These are phyloP conservation scores for Neria commutata DNA, from an alignment of 2,888 invertebrate species.

Conservation along the genomic window DNA sequence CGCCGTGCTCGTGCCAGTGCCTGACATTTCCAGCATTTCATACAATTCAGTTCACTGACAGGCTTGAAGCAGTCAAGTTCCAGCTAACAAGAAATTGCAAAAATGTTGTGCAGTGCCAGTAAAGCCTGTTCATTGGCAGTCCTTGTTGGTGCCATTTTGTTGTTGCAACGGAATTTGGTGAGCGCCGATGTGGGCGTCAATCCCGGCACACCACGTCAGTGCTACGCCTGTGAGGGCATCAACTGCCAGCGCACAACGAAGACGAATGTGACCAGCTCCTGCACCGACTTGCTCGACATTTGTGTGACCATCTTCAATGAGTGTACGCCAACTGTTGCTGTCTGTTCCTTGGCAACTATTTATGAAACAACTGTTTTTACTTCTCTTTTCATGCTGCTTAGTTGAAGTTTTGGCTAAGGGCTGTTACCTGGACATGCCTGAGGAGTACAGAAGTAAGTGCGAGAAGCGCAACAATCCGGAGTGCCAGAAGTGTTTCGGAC, in stretches of 20 bases:
- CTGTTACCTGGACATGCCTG: conserved; percentile 43
- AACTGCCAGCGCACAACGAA: conserved; percentile 48
- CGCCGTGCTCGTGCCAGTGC: background rate
- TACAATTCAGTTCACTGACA: background rate
- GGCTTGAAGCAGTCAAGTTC: background rate
- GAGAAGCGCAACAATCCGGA: conserved; percentile 31
- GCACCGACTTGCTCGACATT: conserved; percentile 49
- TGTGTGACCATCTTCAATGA: conserved; percentile 54
- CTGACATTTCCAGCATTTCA: background rate
- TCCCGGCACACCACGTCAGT: conserved; percentile 33
- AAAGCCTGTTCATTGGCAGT: background rate
- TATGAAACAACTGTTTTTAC: background rate
- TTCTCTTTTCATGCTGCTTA: conserved; percentile 19
- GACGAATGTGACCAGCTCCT: conserved; percentile 38
- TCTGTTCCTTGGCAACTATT: background rate
- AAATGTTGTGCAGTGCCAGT: conserved; percentile 25
- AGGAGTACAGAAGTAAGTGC: conserved; percentile 44
- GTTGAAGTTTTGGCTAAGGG: conserved; percentile 49
- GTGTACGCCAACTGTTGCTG: conserved; percentile 41
- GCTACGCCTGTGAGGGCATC: conserved; percentile 53
- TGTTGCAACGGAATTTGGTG: conserved; percentile 16
- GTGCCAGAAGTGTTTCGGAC: conserved; percentile 49
- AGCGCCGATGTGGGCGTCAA: conserved; percentile 22
- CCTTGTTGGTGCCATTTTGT: conserved; percentile 30
- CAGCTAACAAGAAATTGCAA: conserved; percentile 8